Percentiles rank a stretch among this genome's conserved stretches.
These are phyloP conservation scores for Ectropis crepuscularia DNA, from an alignment of 2,888 invertebrate genomes.

Conservation along the genomic window DNA sequence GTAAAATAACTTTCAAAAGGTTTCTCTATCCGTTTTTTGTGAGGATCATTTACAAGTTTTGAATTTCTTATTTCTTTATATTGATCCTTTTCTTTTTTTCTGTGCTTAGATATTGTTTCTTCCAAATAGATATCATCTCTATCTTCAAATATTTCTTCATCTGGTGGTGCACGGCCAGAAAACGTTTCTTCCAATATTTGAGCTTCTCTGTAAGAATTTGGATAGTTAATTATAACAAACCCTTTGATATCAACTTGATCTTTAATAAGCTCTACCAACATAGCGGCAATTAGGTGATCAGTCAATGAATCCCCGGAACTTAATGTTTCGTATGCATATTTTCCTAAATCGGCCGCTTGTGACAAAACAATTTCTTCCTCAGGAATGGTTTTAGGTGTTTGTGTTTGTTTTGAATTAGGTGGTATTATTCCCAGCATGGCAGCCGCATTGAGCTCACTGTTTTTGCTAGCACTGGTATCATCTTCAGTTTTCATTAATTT, in stretches of 20 bases:
- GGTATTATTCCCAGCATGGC: slow-evolving; percentile 56
- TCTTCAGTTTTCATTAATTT: slow-evolving; percentile 68
- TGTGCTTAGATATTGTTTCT: slow-evolving; percentile 68
- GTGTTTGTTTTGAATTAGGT: slow-evolving; percentile 80
- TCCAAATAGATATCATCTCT: slow-evolving; percentile 74
- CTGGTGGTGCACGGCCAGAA: slow-evolving; percentile 79
- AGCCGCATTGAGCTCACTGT: slow-evolving; percentile 53
- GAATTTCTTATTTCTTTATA: slow-evolving; percentile 73
- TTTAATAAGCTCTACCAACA: slow-evolving; percentile 86
- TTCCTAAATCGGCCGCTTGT: slow-evolving; percentile 80
- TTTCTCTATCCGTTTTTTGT: slow-evolving; percentile 59
- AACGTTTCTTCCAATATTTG: slow-evolving; percentile 85
- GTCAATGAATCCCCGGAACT: slow-evolving; percentile 81
- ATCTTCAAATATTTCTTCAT: slow-evolving; percentile 62
- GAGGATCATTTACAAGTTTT: slow-evolving; percentile 80
- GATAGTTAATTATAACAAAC: slow-evolving; percentile 88
- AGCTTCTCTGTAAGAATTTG: slow-evolving; percentile 84
- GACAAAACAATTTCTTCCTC: slow-evolving; percentile 83
- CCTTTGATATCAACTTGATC: slow-evolving; percentile 76
- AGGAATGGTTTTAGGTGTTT: slow-evolving; percentile 86
- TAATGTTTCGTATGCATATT: slow-evolving; percentile 82
- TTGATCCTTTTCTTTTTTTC: slow-evolving; percentile 67
- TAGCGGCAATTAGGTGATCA: slow-evolving; percentile 82
- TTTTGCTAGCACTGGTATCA: slow-evolving; percentile 54
- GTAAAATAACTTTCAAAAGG: slow-evolving; percentile 84